These are phyloP conservation scores for Margaritifera margaritifera DNA, from an alignment of 2,888 invertebrate genomes.

Conservation along the genomic window DNA sequence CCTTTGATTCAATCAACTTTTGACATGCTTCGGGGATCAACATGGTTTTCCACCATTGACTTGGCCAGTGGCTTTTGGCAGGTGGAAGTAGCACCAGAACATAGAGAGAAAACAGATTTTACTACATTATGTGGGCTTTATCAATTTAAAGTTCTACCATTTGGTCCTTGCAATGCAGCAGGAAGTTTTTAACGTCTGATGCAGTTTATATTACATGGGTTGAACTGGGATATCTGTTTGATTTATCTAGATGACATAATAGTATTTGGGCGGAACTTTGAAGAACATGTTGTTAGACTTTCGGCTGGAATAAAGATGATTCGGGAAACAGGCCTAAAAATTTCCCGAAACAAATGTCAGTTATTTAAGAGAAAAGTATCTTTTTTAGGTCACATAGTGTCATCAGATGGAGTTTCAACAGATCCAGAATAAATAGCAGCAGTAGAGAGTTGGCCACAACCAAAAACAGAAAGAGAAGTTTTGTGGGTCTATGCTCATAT, in stretches of 20 bases:
- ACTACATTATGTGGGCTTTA: no score
- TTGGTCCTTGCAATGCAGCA: no score
- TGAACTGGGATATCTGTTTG: no score
- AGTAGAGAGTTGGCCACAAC: not conserved
- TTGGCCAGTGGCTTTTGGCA: conserved; percentile 18
- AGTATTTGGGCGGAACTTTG: not conserved
- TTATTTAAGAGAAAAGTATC: conserved; percentile 1
- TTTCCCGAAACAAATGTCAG: conserved; percentile 1
- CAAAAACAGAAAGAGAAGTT: not conserved
- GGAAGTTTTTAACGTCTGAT: no score
- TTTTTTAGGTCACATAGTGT: conserved; percentile 3
- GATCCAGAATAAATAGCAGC: conserved; percentile 1
- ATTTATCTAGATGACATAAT: no score
- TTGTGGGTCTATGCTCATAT: not conserved
- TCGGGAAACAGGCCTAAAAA: not conserved
- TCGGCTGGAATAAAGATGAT: not conserved
- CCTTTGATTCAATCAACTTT: conserved; percentile 17
- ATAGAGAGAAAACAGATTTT: no score
- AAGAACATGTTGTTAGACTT: not conserved
- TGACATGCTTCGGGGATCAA: conserved; percentile 11
- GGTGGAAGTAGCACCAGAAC: no score
- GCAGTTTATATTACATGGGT: no score
- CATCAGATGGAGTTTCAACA: not conserved
- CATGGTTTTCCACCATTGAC: conserved; percentile 17
- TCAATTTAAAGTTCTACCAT: no score